Conservation (phyloP, 2,797 vertebrate genomes). For the Lagodon rhomboides region DNA sequence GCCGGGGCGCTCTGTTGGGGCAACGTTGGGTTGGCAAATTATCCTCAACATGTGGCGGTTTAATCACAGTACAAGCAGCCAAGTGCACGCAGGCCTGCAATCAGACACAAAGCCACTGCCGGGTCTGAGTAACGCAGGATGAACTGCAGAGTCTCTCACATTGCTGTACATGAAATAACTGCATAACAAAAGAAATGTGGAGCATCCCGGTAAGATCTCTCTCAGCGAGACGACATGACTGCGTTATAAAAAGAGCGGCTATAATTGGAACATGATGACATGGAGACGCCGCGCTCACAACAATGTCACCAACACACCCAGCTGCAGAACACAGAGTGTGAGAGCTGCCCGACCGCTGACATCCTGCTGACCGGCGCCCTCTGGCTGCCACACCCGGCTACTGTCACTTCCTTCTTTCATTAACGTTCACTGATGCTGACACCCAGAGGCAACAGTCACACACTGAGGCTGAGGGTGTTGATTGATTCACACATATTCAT, state of each 20-base stretch:
- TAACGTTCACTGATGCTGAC: not conserved
- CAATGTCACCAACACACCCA: not conserved
- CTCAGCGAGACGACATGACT: not conserved
- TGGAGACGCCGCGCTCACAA: not conserved
- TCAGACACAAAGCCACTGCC: constrained; percentile 7
- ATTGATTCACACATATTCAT: not conserved
- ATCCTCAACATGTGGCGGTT: constrained; percentile 24
- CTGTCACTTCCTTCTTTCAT: not conserved
- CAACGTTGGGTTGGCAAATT: constrained; percentile 25
- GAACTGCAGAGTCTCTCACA: too few relatives aligned
- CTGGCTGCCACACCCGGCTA: constrained; percentile 41
- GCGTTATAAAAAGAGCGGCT: constrained; percentile 8
- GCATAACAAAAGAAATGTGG: not conserved
- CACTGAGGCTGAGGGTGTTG: not conserved
- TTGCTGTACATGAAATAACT: not conserved
- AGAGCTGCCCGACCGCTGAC: not conserved
- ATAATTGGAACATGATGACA: constrained; percentile 27
- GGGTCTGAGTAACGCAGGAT: not conserved
- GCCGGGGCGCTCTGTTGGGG: constrained; percentile 11
- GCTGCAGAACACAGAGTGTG: not conserved
- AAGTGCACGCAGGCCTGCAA: not conserved
- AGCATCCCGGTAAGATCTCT: not conserved
- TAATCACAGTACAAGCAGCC: not conserved
- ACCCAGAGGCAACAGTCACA: not conserved
- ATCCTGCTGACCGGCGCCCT: constrained; percentile 42